These are phyloP conservation scores for Syngnathoides biaculeatus DNA, from an alignment of 2,113 vertebrate genomes.

Conservation along the genomic window DNA sequence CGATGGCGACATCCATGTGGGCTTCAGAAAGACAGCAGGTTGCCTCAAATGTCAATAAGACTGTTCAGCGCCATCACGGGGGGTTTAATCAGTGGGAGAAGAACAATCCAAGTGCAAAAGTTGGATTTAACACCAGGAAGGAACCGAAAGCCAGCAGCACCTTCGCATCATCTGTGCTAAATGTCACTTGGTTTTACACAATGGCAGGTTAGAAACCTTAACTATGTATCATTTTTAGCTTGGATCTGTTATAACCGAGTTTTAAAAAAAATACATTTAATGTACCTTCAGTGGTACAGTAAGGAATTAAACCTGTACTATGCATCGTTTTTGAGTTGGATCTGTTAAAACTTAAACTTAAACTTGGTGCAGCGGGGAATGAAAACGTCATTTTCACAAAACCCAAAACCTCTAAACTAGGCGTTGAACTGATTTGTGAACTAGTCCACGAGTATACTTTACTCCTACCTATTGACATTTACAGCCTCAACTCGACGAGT, in stretches of 20 bases:
- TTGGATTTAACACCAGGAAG: background rate
- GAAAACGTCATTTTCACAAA: background rate
- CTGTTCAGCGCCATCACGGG: background rate
- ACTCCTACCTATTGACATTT: background rate
- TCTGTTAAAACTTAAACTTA: background rate
- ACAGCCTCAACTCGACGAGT: too few species aligned
- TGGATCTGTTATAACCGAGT: too few species aligned
- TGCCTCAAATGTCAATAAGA: slow-evolving; percentile 9
- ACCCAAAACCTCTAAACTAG: too few species aligned
- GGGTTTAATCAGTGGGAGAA: background rate
- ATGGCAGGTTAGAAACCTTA: background rate
- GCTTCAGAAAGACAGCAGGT: slow-evolving; percentile 4
- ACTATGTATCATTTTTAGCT: background rate
- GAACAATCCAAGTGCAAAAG: background rate
- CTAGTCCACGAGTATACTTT: background rate
- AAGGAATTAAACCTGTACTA: background rate
- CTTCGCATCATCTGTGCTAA: background rate
- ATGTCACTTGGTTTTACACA: background rate
- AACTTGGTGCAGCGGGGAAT: too few species aligned
- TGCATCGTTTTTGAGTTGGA: background rate
- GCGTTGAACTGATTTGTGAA: background rate
- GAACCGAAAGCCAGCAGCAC: background rate
- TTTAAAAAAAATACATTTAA: too few species aligned
- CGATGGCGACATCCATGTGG: slow-evolving; percentile 21
- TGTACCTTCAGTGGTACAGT: too few species aligned